Evolutionary conservation across 1,140 invertebrate species (phyloP).

Genomic region (Aporrectodea caliginosa): DNA sequence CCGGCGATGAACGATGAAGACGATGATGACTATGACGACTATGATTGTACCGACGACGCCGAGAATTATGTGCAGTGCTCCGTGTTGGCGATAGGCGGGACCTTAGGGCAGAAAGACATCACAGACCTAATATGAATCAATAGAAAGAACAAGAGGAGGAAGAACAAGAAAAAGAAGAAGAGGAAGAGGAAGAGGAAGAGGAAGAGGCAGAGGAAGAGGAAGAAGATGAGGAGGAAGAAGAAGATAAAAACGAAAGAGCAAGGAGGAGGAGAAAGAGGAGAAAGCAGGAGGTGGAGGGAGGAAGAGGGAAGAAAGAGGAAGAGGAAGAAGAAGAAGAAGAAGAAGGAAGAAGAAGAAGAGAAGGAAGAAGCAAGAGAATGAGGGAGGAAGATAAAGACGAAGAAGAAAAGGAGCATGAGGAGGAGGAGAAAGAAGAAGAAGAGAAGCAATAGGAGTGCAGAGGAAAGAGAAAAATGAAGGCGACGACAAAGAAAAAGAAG

Average conservation of each 20-base stretch:
- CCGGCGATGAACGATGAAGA: conserved; percentile 26
- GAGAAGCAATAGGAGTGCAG: too few relatives aligned
- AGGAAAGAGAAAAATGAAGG: too few relatives aligned
- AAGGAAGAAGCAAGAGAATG: too few relatives aligned
- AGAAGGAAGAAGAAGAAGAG: too few relatives aligned
- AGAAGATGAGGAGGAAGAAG: background rate
- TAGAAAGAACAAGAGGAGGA: background rate
- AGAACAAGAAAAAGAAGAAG: background rate
- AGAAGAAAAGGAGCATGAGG: too few relatives aligned
- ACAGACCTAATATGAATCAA: background rate
- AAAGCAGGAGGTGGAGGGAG: background rate
- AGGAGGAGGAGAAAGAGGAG: background rate
- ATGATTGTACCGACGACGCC: conserved; percentile 1
- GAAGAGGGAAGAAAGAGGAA: too few relatives aligned
- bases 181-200: background rate
- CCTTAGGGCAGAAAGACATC: background rate
- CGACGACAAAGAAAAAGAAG: too few relatives aligned
- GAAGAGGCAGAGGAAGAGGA: background rate
- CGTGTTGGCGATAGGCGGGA: background rate
- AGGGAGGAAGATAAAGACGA: too few relatives aligned
- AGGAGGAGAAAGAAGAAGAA: too few relatives aligned
- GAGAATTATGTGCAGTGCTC: conserved; percentile 8
- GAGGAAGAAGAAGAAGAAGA: too few relatives aligned
- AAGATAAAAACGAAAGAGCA: background rate
- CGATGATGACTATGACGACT: conserved; percentile 25